Percentiles rank a stretch among this genome's conserved stretches.
Conservation (phyloP, 1,140 invertebrate species). For the Centruroides vittatus region DNA sequence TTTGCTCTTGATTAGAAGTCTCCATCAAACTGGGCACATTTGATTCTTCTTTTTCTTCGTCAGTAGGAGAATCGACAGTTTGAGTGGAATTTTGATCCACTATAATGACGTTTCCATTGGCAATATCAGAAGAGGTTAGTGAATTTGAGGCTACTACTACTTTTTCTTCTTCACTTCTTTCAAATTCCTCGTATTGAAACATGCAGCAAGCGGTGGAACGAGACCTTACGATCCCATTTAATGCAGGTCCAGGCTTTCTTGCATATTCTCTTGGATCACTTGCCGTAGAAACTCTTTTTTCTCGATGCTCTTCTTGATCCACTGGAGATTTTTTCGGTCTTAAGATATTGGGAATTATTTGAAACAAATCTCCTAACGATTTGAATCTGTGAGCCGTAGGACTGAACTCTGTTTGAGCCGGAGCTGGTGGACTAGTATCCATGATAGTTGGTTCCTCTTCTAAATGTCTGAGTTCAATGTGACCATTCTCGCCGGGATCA, state of each 20-base stretch:
- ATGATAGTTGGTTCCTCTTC: slow-evolving; percentile 37
- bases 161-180: no score
- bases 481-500: slow-evolving; percentile 37
- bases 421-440: slow-evolving; percentile 5
- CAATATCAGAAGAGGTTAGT: background rate
- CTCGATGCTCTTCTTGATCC: slow-evolving; percentile 35
- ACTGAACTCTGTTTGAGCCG: background rate
- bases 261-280: slow-evolving; percentile 15
- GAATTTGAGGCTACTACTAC: background rate
- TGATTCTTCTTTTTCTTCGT: no score
- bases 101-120: background rate
- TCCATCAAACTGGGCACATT: no score
- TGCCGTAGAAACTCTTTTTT: slow-evolving; percentile 18
- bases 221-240: slow-evolving; percentile 19
- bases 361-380: slow-evolving; percentile 63
- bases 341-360: slow-evolving; percentile 22
- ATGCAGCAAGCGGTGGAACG: slow-evolving; percentile 22
- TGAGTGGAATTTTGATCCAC: background rate
- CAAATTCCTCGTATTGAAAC: background rate
- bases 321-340: slow-evolving; percentile 10
- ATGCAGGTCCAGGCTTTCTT: slow-evolving; percentile 5
- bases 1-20: no score
- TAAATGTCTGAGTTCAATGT: slow-evolving; percentile 71
- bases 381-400: slow-evolving; percentile 44
- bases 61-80: no score